Percentiles rank a stretch among this genome's conserved stretches.
Evolutionary conservation across 2,113 vertebrate genomes (phyloP).

Genomic region (Nesoenas mayeri): DNA sequence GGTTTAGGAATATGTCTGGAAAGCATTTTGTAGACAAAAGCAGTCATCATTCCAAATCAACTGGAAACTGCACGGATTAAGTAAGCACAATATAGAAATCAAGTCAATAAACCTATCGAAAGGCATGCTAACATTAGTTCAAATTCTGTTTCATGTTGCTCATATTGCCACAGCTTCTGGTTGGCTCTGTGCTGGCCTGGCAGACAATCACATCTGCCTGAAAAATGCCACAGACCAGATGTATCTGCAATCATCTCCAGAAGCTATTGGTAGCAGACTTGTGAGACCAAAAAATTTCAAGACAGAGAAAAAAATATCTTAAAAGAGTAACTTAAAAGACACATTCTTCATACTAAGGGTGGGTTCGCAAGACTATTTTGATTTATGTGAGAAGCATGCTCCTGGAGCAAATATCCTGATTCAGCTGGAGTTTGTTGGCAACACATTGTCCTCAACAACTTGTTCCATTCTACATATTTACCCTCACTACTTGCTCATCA

Average conservation of each 20-base stretch:
- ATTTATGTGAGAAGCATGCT: background rate
- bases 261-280: background rate
- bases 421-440: background rate
- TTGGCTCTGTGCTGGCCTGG: conserved; percentile 4
- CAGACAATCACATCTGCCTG: background rate
- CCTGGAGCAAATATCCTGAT: background rate
- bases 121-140: background rate
- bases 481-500: background rate
- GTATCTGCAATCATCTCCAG: background rate
- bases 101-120: background rate
- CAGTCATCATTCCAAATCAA: background rate
- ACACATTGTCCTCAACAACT: background rate
- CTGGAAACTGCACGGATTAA: background rate
- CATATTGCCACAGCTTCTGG: background rate
- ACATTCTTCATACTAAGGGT: background rate
- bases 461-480: background rate
- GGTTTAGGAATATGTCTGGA: background rate
- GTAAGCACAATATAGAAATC: background rate
- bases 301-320: background rate
- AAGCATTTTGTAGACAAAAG: conserved; percentile 9
- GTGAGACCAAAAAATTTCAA: background rate
- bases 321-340: background rate
- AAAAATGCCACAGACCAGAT: background rate
- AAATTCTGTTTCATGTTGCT: background rate
- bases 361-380: background rate